A percentile compares a stretch with the other conserved stretches of the same genome.
phyloP scores from a whole-genome alignment of 2,113 vertebrate species.

The Peromyscus leucopus region DNA sequence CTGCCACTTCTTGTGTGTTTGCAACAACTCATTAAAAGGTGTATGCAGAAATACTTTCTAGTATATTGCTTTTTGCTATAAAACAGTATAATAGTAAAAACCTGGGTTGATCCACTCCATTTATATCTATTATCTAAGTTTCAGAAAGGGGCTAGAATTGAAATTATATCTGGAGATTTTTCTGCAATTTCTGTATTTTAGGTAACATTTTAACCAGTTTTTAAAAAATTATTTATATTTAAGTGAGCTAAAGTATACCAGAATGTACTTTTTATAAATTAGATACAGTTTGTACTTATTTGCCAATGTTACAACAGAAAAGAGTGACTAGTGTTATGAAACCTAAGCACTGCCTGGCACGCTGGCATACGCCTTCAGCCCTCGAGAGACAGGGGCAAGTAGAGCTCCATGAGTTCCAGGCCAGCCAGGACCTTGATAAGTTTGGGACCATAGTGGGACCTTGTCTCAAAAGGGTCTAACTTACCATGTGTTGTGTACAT shows the following conservation, averaged over 20 bases:
- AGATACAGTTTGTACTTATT: conserved; percentile 30
- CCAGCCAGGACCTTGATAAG: no score
- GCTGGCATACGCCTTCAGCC: neutral
- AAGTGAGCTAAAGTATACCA: neutral
- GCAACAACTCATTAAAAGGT: conserved; percentile 85
- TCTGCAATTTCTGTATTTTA: conserved; percentile 37
- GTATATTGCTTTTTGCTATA: conserved; percentile 80
- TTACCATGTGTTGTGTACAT: neutral
- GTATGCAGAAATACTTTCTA: conserved; percentile 74
- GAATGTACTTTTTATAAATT: neutral
- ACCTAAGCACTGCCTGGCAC: neutral
- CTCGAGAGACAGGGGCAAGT: no score
- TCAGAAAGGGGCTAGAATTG: conserved; percentile 48
- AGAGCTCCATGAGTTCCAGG: no score
- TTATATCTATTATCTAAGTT: conserved; percentile 41
- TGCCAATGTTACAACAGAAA: conserved; percentile 19
- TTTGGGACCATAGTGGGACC: neutral
- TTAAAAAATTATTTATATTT: neutral
- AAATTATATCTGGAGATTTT: conserved; percentile 14
- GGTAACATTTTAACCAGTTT: neutral
- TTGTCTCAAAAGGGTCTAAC: neutral
- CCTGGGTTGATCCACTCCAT: conserved; percentile 45
- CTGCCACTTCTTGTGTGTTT: conserved; percentile 78
- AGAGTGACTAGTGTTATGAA: neutral
- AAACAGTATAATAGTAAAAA: conserved; percentile 60